phyloP scores from a whole-genome alignment of 1,140 invertebrate species.

The Carposina sasakii region DNA sequence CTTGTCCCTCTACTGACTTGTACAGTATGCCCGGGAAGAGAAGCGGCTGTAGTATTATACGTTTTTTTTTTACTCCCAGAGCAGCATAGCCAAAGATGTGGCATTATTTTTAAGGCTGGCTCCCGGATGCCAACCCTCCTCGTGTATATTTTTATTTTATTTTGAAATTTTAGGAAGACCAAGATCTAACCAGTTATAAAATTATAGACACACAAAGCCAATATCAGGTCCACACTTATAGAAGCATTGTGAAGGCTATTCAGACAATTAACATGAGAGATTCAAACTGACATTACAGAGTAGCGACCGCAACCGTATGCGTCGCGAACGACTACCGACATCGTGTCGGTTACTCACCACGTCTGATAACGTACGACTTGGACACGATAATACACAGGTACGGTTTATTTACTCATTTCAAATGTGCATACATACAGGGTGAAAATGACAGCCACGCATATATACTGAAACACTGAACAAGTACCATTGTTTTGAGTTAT shows the following conservation, averaged over 20 bases:
- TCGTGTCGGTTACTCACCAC: slow-evolving; percentile 51
- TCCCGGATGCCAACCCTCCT: background rate
- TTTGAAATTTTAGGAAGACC: background rate
- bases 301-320: slow-evolving; percentile 19
- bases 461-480: too few species aligned
- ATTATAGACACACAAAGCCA: too few species aligned
- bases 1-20: too few species aligned
- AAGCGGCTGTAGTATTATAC: too few species aligned
- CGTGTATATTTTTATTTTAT: background rate
- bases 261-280: background rate
- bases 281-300: slow-evolving; percentile 10
- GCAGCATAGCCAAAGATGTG: too few species aligned
- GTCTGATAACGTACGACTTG: slow-evolving; percentile 23
- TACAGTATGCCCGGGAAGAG: too few species aligned
- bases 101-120: too few species aligned
- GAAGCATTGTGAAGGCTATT: slow-evolving; percentile 37
- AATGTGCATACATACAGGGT: too few species aligned
- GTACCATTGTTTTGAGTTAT: background rate
- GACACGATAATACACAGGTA: slow-evolving; percentile 28
- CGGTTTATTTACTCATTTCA: too few species aligned
- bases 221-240: background rate
- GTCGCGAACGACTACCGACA: slow-evolving; percentile 42
- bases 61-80: too few species aligned
- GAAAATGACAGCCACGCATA: too few species aligned
- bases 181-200: too few species aligned